A percentile compares a stretch with the other conserved stretches of the same genome.
These are phyloP conservation scores for Somateria mollissima DNA, from an alignment of 2,797 vertebrate species.

Conservation along the genomic window DNA sequence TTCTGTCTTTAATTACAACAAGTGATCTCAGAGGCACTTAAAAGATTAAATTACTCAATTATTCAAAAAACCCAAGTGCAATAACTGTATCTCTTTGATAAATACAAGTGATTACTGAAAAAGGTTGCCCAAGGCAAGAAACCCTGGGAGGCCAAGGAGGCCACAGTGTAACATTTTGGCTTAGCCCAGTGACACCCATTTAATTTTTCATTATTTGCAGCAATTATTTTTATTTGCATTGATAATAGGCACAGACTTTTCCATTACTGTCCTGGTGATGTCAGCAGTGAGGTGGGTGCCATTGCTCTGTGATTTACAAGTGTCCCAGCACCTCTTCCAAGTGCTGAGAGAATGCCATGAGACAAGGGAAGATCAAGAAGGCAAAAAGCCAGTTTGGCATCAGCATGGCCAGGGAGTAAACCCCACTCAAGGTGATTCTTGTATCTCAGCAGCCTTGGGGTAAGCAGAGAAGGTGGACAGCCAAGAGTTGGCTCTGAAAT, in stretches of 20 bases:
- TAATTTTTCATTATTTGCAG: neutral
- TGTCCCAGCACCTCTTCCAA: neutral
- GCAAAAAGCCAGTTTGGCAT: neutral
- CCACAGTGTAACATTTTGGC: neutral
- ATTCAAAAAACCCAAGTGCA: constrained; percentile 50
- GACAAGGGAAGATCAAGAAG: neutral
- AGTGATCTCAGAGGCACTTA: constrained; percentile 63
- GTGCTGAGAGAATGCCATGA: neutral
- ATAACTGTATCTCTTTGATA: constrained; percentile 63
- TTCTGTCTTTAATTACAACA: constrained; percentile 67
- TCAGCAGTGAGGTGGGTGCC: neutral
- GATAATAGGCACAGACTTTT: neutral
- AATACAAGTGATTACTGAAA: constrained; percentile 39
- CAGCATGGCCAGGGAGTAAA: neutral
- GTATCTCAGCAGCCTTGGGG: neutral
- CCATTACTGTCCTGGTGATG: neutral
- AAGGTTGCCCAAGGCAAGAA: constrained; percentile 32
- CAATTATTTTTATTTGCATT: constrained; percentile 1
- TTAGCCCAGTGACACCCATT: neutral
- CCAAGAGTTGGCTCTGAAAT: neutral
- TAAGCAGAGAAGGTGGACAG: neutral
- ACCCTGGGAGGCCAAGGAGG: neutral
- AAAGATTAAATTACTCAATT: constrained; percentile 70
- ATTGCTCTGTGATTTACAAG: neutral
- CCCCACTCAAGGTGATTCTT: fast-evolving